Conservation (phyloP, 2,113 vertebrate genomes). For the Rhea americana region DNA sequence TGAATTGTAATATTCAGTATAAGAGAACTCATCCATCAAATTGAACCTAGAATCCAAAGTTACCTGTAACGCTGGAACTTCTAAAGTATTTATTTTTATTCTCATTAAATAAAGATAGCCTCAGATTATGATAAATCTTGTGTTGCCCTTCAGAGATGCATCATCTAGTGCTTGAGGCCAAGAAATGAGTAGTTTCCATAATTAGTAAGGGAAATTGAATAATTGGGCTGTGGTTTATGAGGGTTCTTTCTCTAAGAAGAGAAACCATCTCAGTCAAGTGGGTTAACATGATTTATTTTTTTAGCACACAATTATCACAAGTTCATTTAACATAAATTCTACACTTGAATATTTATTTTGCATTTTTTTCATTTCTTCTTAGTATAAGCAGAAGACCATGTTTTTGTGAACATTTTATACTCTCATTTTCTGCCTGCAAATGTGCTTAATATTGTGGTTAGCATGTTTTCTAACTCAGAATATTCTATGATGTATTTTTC, state of each 20-base stretch:
- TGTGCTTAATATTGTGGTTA: not conserved
- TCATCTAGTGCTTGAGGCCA: slow-evolving; percentile 69
- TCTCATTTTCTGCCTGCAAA: slow-evolving; percentile 48
- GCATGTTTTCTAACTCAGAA: slow-evolving; percentile 27
- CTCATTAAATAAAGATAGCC: slow-evolving; percentile 62
- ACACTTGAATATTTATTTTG: slow-evolving; percentile 47
- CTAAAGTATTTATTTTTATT: slow-evolving; percentile 69
- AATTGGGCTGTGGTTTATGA: slow-evolving; percentile 70
- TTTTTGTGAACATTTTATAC: not conserved
- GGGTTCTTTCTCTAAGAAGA: slow-evolving; percentile 47
- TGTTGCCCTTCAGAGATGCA: slow-evolving; percentile 63
- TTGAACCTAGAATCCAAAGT: slow-evolving; percentile 4
- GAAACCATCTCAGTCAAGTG: slow-evolving; percentile 61
- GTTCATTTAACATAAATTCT: slow-evolving; percentile 61
- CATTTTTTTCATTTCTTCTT: not conserved
- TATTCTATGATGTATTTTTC: not conserved
- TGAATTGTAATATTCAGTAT: not conserved
- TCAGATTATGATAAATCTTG: slow-evolving; percentile 68
- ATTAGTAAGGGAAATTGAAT: slow-evolving; percentile 76
- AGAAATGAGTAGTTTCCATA: slow-evolving; percentile 75
- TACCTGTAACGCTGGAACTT: slow-evolving; percentile 36
- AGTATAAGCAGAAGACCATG: not conserved
- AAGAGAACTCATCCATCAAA: not conserved
- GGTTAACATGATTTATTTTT: slow-evolving; percentile 66
- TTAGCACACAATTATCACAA: slow-evolving; percentile 49